Evolutionary conservation across 2,888 invertebrate species (phyloP), one percentile per base, ranked within the genome.

Genomic region (Halictus quadricinctus): DNA sequence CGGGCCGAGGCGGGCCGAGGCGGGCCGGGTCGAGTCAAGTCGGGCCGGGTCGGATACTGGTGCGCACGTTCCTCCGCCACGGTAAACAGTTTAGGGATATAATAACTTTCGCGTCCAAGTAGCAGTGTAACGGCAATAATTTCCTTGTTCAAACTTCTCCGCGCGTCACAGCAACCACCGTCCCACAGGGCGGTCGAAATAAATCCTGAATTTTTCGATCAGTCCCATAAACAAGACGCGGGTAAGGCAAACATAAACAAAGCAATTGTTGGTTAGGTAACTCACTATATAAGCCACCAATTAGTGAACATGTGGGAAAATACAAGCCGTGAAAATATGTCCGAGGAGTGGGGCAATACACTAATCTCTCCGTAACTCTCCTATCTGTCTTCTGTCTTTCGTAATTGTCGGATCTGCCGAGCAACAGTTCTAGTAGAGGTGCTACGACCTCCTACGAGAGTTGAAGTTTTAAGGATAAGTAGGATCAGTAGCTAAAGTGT

Each of bases 81-180:
- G 12, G 58, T 58, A 41, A 83, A 76, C 69, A 74, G 85, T 80
- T 80, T 77, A 79, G 66, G 72, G 75, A 77, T 75, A 76, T 72
- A 79, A 72, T 64, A 77, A 85, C 74, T 77, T 80, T 60, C 74
- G 41, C 72, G 58, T 84, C 72, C 58, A 74, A 76, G 76, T 46
- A 74, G 12, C 80, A 29, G 72, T 58, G 36, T 50, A 84, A 76
- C 72, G n/a, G 72, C 48, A 79, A 84, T 76, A 84, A 79, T 84
- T 76, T 66, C 66, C 75, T 73, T 36, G 70, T 70, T 54, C 60
- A 60, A 89, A 80, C 84, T 84, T 79, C 48, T 41, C 54, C 18
- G 69, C 72, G 66, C 70, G 80, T 64, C 48, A 66, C 43, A 58
- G 79, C 25, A 43, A 46, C 50, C 50, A 41, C 74, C 75, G 64